Percentiles rank a stretch among this genome's conserved stretches.
Conservation (phyloP, 2,113 vertebrate species). For the Paraplagusia blochii region DNA sequence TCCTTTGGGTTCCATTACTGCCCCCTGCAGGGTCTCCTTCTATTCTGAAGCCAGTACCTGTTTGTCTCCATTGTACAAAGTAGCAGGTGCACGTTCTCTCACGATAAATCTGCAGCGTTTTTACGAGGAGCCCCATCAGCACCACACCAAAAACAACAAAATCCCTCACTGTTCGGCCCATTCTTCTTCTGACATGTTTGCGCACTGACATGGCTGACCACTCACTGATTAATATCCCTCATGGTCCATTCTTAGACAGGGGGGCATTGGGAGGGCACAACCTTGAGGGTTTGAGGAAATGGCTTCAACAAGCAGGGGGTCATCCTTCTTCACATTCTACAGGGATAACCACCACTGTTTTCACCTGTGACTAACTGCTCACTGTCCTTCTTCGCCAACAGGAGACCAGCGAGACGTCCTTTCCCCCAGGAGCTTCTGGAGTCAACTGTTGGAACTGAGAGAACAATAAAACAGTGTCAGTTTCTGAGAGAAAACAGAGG, state of each 20-base stretch:
- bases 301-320: slow-evolving; percentile 57
- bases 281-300: slow-evolving; percentile 69
- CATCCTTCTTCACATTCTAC: slow-evolving; percentile 63
- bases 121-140: slow-evolving; percentile 37
- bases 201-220: slow-evolving; percentile 64
- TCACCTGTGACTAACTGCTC: slow-evolving; percentile 57
- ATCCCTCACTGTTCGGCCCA: slow-evolving; percentile 33
- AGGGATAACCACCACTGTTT: slow-evolving; percentile 31
- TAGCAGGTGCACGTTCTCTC: slow-evolving; percentile 54
- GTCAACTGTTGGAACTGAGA: slow-evolving; percentile 48
- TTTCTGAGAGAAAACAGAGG: slow-evolving; percentile 85
- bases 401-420: slow-evolving; percentile 33
- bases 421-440: slow-evolving; percentile 4
- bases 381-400: slow-evolving; percentile 31
- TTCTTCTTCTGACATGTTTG: slow-evolving; percentile 53
- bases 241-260: slow-evolving; percentile 59
- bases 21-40: not conserved
- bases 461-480: slow-evolving; percentile 80
- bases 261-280: slow-evolving; percentile 63
- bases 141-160: slow-evolving; percentile 53
- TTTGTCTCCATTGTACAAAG: slow-evolving; percentile 6
- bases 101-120: slow-evolving; percentile 52
- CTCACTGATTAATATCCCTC: slow-evolving; percentile 62
- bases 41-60: not conserved
- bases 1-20: not conserved